These are phyloP conservation scores for Fulica atra DNA, from an alignment of 2,113 vertebrate species.

Conservation along the genomic window DNA sequence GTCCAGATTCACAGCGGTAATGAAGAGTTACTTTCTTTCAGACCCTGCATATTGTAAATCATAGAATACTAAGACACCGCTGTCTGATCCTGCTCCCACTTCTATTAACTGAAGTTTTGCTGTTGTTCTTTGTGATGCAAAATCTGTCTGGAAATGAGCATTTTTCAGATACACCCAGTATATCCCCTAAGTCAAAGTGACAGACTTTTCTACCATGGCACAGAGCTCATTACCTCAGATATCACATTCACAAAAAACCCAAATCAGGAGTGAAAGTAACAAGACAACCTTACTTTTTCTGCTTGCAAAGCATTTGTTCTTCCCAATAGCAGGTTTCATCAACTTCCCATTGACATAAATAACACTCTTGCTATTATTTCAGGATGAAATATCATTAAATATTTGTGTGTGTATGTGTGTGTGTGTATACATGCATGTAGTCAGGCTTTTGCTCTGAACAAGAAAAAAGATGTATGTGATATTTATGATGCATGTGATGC, in stretches of 20 bases:
- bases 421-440: not conserved
- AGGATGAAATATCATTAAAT: rapidly evolving
- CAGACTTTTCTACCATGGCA: not conserved
- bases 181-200: not conserved
- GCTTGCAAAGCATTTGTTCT: not conserved
- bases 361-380: not conserved
- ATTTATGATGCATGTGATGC: too few species aligned
- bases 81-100: not conserved
- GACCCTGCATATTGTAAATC: not conserved
- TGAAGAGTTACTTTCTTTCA: not conserved
- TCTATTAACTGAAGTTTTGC: not conserved
- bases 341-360: not conserved
- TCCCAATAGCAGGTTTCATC: not conserved
- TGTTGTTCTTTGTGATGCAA: not conserved
- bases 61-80: not conserved
- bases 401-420: not conserved
- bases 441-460: not conserved
- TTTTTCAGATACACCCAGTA: not conserved
- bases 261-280: not conserved
- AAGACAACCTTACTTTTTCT: not conserved
- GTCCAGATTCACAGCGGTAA: not conserved
- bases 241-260: not conserved
- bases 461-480: not conserved
- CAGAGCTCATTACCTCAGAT: not conserved
- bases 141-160: not conserved